Base-by-base conservation (phyloP, 2,113 vertebrate genomes). In the Hemicordylus capensis region DNA sequence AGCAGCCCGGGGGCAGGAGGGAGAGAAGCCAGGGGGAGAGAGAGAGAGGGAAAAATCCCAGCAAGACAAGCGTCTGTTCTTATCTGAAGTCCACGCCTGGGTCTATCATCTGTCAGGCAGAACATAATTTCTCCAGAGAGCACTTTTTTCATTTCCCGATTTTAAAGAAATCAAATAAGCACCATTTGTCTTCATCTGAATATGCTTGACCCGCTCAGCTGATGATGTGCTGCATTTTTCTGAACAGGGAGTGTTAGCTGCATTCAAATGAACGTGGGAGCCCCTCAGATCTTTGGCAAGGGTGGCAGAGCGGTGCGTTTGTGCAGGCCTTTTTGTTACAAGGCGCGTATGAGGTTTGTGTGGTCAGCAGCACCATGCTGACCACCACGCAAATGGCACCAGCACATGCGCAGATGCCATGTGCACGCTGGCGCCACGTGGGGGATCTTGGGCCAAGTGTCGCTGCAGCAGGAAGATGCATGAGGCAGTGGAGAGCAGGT, bases 131-230 rank as follows among this genome's bases (percentile, higher is more conserved):
- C 98, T 98, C 98, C 95, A 86, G 97, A 97, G 98, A 97, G 96
- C 97, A 96, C 97, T 98, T 98, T 97, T 97, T 97, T 97, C 97
- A 98, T 98, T 98, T 98, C 97, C 97, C 96, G 97, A 98, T 98
- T 98, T 98, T 97, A 98, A 98, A 96, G 96, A 98, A 97, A 98
- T 98, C 97, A 98, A 99, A 98, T 98, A 98, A 98, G 97, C 97
- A 96, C 97, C 97, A 97, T 98, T 98, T 97, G 98, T 98, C 97
- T 98, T 97, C 97, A 97, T 98, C 97, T 98, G 97, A 98, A 98
- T 98, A 97, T 96, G 97, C 98, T 97, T 98, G 98, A 98, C 98
- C 98, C 97, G 97, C 96, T 98, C 97, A 98, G 97, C 97, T 95
- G 95, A 97, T 96, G 97, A 96, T 96, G 95, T 96, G 95, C 96